Base-by-base conservation (phyloP, 2,888 invertebrate genomes). In the Ditylenchus weischeri region DNA sequence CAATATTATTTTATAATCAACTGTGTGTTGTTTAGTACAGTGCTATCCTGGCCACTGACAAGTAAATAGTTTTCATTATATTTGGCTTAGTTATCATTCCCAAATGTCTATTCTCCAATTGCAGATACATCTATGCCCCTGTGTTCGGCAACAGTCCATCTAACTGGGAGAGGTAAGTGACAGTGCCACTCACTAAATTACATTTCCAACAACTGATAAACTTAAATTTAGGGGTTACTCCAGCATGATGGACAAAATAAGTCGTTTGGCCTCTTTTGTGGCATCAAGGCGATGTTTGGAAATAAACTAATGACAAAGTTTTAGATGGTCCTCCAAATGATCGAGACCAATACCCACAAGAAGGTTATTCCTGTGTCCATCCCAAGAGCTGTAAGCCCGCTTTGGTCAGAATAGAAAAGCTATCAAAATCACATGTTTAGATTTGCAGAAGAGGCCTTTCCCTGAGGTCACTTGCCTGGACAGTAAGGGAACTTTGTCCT, bases 81-180 rank as follows among this genome's bases (percentile, higher is more conserved):
- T 2, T 43, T 13, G 21, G 23, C n/a, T 15, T 15, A 43, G 15
- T 15, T 43, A 43, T 43, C 43, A 15, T 43, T 38, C 15, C 15
- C 11, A 13, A 13, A 10, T 43, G 3, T 43, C 43, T 8, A 43
- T 43, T 43, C 5, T 43, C 5, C 8, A 43, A 43, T 43, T 67
- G 61, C 47, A 76, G 75, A 47, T 68, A 58, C 64, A 66, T 78
- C 29, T 78, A 77, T 57, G 61, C 76, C 43, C 78, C 78, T 13
- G 78, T 79, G 19, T 78, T 66, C 64, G 78, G 78, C n/a, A 77
- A 69, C 69, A 76, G 73, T 57, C 76, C 78, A 19, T 48, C 57
- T 8, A 77, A 78, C 64, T 78, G 78, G 78, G 57, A 70, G 15
- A 43, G 43, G 43, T 43, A 43, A 43, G 5, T 5, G 5, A 29